Evolutionary conservation across 2,888 invertebrate genomes (phyloP), one percentile per base, ranked within the genome.

Genomic region (Prenolepis imparis): DNA sequence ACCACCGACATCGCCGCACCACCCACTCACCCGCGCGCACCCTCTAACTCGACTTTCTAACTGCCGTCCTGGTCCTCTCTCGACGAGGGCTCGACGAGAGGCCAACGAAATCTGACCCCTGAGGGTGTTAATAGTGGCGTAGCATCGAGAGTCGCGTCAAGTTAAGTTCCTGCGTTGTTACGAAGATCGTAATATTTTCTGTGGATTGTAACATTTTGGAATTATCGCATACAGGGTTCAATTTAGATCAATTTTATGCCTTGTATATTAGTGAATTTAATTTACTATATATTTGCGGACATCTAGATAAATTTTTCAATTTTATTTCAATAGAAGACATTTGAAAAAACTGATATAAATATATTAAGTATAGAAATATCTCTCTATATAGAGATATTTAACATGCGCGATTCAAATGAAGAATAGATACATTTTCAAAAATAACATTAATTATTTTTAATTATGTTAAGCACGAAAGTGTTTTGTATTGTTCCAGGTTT

Each of bases 401-500:
- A 18, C 2, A 3, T 3, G 44, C 18, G 44, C 18, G 15, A 44
- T 11, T 4, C 36, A 39, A 72, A 11, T 0, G 24, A 57, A 36
- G 32, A 70, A 52, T 52, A 36, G 3, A 21, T 21, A 52, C 6
- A 57, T 72, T 74, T 21, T 0, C 4, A 39, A 64, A 24, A 9
- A 3, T 21, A 75, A 11, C 1, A 15, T 48, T 48, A 12, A 63
- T 63, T 5, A 57, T 5, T 18, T 63, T 63, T 24, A 59, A 73
- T 9, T 15, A 24, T n/a, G 3, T 24, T 12, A 21, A 39, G 1
- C 39, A 55, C 5, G 24, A 55, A 55, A 39, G 4, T 77, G 4
- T 55, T n/a, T 52, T 21, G 64, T 63, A 74, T 87, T 75, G 63
- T 85, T 83, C 21, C 90, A 94, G 94, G 85, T 75, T 83, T 91